These are phyloP conservation scores for Diprion similis DNA, from an alignment of 1,140 invertebrate genomes.

Conservation along the genomic window DNA sequence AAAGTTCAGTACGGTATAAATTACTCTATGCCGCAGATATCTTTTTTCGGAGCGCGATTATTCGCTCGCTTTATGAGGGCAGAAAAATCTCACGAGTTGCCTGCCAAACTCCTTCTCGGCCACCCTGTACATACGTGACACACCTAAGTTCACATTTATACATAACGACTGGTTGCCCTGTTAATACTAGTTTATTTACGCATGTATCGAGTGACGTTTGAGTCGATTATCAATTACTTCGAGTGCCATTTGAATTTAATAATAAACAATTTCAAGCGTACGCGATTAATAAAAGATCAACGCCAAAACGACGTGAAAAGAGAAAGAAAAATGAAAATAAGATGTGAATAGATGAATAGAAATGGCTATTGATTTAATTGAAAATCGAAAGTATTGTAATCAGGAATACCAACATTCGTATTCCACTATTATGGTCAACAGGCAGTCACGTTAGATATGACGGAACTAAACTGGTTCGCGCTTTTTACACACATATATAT, in stretches of 20 bases:
- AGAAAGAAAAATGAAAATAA: neutral
- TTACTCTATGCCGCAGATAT: too few relatives aligned
- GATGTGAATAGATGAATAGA: neutral
- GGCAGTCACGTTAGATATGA: conserved; percentile 2
- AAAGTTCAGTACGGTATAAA: too few relatives aligned
- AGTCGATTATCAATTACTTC: neutral
- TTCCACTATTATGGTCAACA: neutral
- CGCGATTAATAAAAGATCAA: neutral
- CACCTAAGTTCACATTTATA: neutral
- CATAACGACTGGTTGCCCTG: neutral
- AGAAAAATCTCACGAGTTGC: too few relatives aligned
- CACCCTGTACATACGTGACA: neutral
- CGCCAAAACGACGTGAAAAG: neutral
- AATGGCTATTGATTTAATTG: neutral
- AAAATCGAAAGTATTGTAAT: neutral
- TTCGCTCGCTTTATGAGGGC: too few relatives aligned
- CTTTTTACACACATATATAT: neutral
- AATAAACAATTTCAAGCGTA: neutral
- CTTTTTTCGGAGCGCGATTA: too few relatives aligned
- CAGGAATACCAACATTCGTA: neutral
- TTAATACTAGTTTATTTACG: neutral
- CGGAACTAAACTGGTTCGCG: neutral
- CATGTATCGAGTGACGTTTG: neutral
- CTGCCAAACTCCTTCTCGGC: neutral
- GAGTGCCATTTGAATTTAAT: neutral